Base-by-base conservation (phyloP, 2,888 invertebrate species). In the Cheilosia urbana region DNA sequence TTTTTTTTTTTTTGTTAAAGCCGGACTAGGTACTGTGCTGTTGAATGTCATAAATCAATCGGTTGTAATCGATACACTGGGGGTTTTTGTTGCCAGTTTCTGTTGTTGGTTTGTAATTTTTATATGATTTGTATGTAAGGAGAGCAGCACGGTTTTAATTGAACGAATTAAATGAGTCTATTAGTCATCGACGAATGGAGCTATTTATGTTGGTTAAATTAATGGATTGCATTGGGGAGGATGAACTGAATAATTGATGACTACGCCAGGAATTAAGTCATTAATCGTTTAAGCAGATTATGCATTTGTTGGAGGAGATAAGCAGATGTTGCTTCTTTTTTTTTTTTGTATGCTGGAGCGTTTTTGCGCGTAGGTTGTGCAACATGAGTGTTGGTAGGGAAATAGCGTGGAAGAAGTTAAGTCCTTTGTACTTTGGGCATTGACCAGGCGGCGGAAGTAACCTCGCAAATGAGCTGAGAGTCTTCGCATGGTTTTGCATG, bases 131-230 rank as follows among this genome's bases (percentile, higher is more conserved):
- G 63, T 85, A 85, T 81, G 81, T 63, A 85, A 85, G 68, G 40
- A 77, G 85, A 76, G 66, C 80, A 80, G 58, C 40, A 79, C 34
- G 47, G 57, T 81, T 85, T 85, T 85, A 85, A 81, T 85, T 85
- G 85, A 81, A 85, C 81, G 71, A 81, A 81, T 81, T 81, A 81
- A 85, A 81, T 85, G 80, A 77, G 81, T 85, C 85, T 85, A 85
- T 85, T 85, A 85, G 85, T 85, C 81, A 85, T 65, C 66, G 72
- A 45, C 6, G 49, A 73, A 51, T 62, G 71, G 21, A 66, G 72
- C 72, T 85, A 76, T 76, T 76, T 85, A 76, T 85, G 76, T 75
- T 76, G 65, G 71, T 80, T 34, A 76, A 76, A 81, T 85, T 81
- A 85, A 85, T 85, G 76, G 77, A 85, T 85, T 76, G 60, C 49